Percentiles rank a stretch among this genome's conserved stretches.
Evolutionary conservation across 1,140 invertebrate genomes (phyloP).

Genomic region (Lasioglossum albipes): DNA sequence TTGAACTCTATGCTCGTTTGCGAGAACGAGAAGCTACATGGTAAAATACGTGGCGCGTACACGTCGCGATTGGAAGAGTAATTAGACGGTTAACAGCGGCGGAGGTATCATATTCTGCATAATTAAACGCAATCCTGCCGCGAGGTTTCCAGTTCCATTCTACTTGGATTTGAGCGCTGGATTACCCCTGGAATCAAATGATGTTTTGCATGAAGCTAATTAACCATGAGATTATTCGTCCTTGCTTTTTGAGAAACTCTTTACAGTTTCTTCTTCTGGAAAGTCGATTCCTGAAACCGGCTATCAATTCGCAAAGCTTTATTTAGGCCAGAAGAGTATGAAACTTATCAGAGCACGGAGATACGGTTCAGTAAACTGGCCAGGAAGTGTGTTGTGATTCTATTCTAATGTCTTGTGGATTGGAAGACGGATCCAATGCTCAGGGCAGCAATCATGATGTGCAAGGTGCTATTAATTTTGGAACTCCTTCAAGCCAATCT

Average conservation of each 20-base stretch:
- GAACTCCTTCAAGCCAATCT: no score
- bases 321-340: neutral
- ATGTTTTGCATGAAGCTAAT: neutral
- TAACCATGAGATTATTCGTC: neutral
- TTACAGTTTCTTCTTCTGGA: neutral
- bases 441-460: no score
- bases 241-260: no score
- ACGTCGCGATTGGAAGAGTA: neutral
- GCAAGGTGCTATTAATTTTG: no score
- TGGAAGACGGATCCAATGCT: no score
- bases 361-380: slow-evolving; percentile 14
- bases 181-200: neutral
- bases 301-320: neutral
- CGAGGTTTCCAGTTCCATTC: neutral
- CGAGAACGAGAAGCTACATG: no score
- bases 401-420: neutral
- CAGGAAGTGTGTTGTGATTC: no score
- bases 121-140: neutral
- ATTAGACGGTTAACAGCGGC: slow-evolving; percentile 2
- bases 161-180: neutral
- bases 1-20: neutral
- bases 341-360: slow-evolving; percentile 39
- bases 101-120: neutral
- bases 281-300: slow-evolving; percentile 11
- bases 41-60: neutral